Evolutionary conservation across 92 coral and sea anemone species (phyloP), one percentile per base, ranked within the genome.

Genomic region (Bergia sp.): DNA sequence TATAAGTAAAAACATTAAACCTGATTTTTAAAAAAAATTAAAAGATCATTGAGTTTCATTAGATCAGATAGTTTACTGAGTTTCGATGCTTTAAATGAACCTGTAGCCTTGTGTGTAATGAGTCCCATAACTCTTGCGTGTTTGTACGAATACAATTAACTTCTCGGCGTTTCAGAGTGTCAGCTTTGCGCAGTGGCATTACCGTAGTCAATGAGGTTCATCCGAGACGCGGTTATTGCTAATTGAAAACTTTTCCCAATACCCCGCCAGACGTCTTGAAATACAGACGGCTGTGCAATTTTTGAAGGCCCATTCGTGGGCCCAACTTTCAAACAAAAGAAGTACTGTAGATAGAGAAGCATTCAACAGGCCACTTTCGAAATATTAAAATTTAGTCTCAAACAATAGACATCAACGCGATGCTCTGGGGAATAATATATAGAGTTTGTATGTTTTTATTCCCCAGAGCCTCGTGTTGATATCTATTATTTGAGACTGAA

Each of bases 211-310:
- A 79, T 94, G 95, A 94, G 94, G 95, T 82, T 89, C 49, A 90
- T 82, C 95, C 92, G 96, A 92, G 96, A 91, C 92, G 95, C 91
- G 95, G 94, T 94, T 94, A 94, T 94, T 94, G 95, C 95, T 94
- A 91, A 94, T 94, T 94, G 96, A 94, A 94, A 94, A 93, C 98
- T 93, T 94, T 91, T 91, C 95, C 98, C 94, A 94, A 94, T 94
- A 93, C 91, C 94, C 95, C 96, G 96, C 95, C 90, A 86, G 95
- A 94, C 94, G 95, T 81, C 94, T 90, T 94, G 95, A 65, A 90
- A 94, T 82, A 94, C 80, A 91, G 93, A 81, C 93, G 94, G 93
- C 94, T 90, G 87, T 90, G 96, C 94, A 94, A 92, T 94, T 94
- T 92, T 92, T 92, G 90, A 80, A 74, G 93, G 94, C 71, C 91